Evolutionary conservation across 92 coral and sea anemone species (phyloP), one percentile per base, ranked within the genome.

Genomic region (Parazoanthus atlanticus): DNA sequence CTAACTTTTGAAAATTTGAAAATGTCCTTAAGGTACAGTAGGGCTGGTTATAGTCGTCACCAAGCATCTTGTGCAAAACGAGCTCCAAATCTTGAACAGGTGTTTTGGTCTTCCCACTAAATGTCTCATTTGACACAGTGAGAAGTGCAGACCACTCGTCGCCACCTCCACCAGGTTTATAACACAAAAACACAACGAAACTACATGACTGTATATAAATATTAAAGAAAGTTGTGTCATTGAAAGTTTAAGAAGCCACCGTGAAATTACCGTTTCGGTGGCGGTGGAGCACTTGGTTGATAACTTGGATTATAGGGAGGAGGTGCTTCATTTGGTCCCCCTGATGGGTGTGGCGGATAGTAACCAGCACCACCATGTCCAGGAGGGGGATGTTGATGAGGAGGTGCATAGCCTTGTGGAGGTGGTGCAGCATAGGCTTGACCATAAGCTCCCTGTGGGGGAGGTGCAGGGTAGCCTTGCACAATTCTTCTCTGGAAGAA

Each of bases 401-500:
- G 47, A 28, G 80, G 82, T 25, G 28, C 86, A 61, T 90, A 85
- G 76, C 69, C 66, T 15, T 73, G 64, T 28, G 91, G 78, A 29
- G 81, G 80, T 58, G 91, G 84, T 72, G 81, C 88, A 28, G 78
- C 26, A 32, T 80, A 81, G n/a, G 85, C 82, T 32, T 88, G 94
- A 36, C 94, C 91, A 33, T 93, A 92, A 40, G 89, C 81, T 41
- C 91, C 92, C 64, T 90, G 84, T 46, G 85, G 88, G 8, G 84
- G 78, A 32, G 95, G 95, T 40, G 91, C 86, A 32, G 89, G 89
- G 74, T 88, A 96, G 79, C 78, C 88, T 25, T 90, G 95, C 66
- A 93, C 83, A 41, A 97, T 94, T 31, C 85, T 89, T 79, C 99
- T 88, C 90, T 97, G 99, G 82, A 97, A 97, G 90, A 97, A 97